Base-by-base conservation (phyloP, 1,140 invertebrate genomes). In the Apis laboriosa region DNA sequence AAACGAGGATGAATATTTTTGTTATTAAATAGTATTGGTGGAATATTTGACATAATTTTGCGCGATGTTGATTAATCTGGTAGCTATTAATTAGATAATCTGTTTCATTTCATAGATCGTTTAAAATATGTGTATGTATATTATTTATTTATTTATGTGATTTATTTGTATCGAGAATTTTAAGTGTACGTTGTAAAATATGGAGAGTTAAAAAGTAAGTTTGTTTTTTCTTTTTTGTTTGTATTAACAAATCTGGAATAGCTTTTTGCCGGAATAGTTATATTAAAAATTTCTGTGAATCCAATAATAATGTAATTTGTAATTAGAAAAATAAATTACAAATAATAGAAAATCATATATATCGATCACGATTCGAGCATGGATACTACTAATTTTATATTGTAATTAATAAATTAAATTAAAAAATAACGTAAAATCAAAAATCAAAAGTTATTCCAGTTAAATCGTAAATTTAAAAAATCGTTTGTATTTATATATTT, bases 81-180 rank as follows among this genome's bases (percentile, higher is more conserved):
- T 28, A 68, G 8, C 15, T n/a, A 55, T 49, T 53, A 55, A 55
- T 51, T 5, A 7, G 15, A 17, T 19, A 63, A 49, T 19, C 13
- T n/a, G 11, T 67, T 49, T 8, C 64, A 11, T 43, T 67, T 67
- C 3, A 2, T 17, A 19, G 15, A 24, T 21, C 19, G 11, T 13
- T 63, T 19, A 24, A 9, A 17, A 21, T 19, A 5, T 53, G 9
- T 53, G n/a, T 51, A 17, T 74, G 28, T 60, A 21, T 67, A 49
- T 67, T 49, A 70, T 70, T 55, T 70, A 51, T 71, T n/a, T 28
- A 55, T 71, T 19, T 11, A 53, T 55, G n/a, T 63, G n/a, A 51
- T 53, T 51, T 51, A 53, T 71, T 43, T 24, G n/a, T 63, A 0
- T 24, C 15, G 34, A 61, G 13, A 49, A 43, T 43, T 34, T 49